Evolutionary conservation across 2,797 vertebrate genomes (phyloP), one percentile per base, ranked within the genome.

Genomic region (Labeo calbasu): DNA sequence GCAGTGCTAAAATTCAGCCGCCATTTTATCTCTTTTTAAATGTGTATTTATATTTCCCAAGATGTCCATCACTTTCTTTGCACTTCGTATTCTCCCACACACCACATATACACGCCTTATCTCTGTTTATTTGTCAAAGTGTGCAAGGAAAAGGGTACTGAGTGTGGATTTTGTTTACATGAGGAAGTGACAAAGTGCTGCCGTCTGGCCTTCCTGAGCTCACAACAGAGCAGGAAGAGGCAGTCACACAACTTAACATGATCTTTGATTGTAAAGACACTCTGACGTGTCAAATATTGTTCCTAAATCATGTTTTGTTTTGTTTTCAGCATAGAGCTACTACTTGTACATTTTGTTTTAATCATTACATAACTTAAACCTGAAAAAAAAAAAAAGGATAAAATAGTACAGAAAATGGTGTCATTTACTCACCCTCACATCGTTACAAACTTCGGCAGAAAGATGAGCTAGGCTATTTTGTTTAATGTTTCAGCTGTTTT

Each of bases 161-260:
- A 78, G 86, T 71, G 55, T 84, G 71, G 71, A 71, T 76, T 50
- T 77, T 89, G 85, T 88, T 90, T 88, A 84, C 72, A 84, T 17
- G 75, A 85, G 86, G 84, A 89, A 86, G 82, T 84, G 53, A 77
- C 63, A 10, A 65, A 81, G 68, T 81, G 63, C 69, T 68, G 65
- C 69, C 61, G 73, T 81, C 65, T 69, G 53, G 79, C 66, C 77
- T 57, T 69, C 48, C 15, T 50, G 23, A 32, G 70, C 7, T 85
- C 66, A 17, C 14, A 40, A 15, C 36, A 79, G 28, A 61, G 50
- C 69, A 69, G 17, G 40, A 78, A 25, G 25, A 55, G 79, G 63
- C 46, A 28, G 36, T 43, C 15, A 14, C 48, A 73, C 9, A 51
- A 57, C 19, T 72, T 46, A 25, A 19, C 51, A 43, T 12, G 14